phyloP scores from a whole-genome alignment of 2,797 vertebrate genomes.

The Spinibarbus caldwelli region DNA sequence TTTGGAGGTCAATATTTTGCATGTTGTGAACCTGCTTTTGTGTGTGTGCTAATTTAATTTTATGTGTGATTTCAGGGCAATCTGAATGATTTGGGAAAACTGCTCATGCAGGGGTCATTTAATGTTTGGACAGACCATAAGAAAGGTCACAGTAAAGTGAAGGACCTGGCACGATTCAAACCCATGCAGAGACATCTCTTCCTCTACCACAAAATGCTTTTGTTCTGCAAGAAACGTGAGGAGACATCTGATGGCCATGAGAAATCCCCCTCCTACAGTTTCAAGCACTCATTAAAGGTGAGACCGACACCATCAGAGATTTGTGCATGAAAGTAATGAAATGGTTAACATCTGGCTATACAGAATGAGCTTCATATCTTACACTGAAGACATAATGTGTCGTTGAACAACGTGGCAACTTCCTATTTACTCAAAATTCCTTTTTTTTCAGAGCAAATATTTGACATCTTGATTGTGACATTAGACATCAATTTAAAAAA shows the following conservation, averaged over 20 bases:
- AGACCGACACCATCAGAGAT: neutral
- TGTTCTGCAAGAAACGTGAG: conserved; percentile 94
- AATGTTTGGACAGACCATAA: conserved; percentile 94
- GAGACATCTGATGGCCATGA: conserved; percentile 88
- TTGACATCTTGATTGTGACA: neutral
- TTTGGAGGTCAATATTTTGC: neutral
- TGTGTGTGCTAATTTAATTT: conserved; percentile 18
- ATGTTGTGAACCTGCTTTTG: neutral
- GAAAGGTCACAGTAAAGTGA: conserved; percentile 93
- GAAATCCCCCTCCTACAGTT: conserved; percentile 90
- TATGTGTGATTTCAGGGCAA: conserved; percentile 79
- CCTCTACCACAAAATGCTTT: conserved; percentile 88
- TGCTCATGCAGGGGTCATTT: conserved; percentile 92
- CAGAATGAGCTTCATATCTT: neutral
- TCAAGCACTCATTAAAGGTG: conserved; percentile 95
- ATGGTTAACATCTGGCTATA: neutral
- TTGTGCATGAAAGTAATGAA: neutral
- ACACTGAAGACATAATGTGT: neutral
- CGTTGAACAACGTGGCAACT: neutral
- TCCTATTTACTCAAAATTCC: neutral
- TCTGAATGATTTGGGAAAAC: conserved; percentile 88
- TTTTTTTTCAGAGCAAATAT: neutral
- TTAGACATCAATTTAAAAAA: neutral
- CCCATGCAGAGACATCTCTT: conserved; percentile 96
- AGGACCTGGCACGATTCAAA: conserved; percentile 94